These are phyloP conservation scores for Brachycybe producta DNA, from an alignment of 2,888 invertebrate genomes.

Conservation along the genomic window DNA sequence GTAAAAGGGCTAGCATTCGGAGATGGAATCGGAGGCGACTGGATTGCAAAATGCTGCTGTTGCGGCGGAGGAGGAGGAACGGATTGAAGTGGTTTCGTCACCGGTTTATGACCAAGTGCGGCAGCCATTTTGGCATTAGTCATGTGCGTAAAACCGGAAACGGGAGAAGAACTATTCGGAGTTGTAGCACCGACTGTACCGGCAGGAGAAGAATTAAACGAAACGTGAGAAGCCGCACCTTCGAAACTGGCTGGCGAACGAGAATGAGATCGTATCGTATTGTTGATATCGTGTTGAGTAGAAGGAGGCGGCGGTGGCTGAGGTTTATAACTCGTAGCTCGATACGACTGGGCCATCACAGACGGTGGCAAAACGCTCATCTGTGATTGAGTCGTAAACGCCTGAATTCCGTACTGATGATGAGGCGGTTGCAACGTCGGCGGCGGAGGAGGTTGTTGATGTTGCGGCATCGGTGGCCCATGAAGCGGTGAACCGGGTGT, in stretches of 20 bases:
- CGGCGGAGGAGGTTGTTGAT: conserved; percentile 33
- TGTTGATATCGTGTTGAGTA: conserved; percentile 16
- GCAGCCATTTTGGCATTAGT: conserved; percentile 35
- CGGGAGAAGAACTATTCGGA: conserved; percentile 9
- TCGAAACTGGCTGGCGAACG: conserved; percentile 18
- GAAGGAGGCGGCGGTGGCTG: too few species aligned
- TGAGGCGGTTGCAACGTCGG: conserved; percentile 30
- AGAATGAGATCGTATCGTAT: conserved; percentile 19
- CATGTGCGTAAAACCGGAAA: conserved; percentile 12
- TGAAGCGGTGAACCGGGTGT: conserved; percentile 26
- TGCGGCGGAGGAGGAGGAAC: conserved; percentile 30
- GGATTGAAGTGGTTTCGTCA: conserved; percentile 27
- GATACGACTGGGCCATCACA: conserved; percentile 4
- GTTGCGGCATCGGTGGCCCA: conserved; percentile 33
- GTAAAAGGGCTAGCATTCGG: too few species aligned
- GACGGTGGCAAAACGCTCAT: conserved; percentile 23
- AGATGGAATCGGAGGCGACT: conserved; percentile 26
- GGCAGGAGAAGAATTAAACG: background rate
- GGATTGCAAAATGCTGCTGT: conserved; percentile 23
- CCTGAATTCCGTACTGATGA: conserved; percentile 39
- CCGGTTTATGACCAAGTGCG: conserved; percentile 32
- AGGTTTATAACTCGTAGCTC: conserved; percentile 6
- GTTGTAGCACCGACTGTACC: background rate
- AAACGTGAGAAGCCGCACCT: background rate
- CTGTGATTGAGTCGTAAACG: conserved; percentile 31